These are phyloP conservation scores for Sitta carolinensis DNA, from an alignment of 2,797 vertebrate genomes.

Conservation along the genomic window DNA sequence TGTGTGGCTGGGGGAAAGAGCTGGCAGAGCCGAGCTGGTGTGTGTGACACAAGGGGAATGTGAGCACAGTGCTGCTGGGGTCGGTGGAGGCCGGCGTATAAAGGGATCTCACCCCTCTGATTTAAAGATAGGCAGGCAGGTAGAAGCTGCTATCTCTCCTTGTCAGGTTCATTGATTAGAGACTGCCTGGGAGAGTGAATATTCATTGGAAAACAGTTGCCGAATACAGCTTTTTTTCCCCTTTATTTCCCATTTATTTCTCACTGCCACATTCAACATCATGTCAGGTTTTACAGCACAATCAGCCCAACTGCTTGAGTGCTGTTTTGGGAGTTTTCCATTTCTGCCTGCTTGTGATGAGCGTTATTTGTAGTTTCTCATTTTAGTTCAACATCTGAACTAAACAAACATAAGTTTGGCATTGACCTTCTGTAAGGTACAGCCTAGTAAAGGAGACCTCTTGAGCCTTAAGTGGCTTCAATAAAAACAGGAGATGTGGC, in stretches of 20 bases:
- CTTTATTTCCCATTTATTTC: neutral
- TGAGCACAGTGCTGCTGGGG: neutral
- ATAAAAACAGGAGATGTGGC: neutral
- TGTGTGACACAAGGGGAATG: rapidly evolving
- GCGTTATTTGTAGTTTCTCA: neutral
- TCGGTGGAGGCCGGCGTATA: neutral
- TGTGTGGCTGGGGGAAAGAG: neutral
- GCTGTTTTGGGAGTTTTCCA: neutral
- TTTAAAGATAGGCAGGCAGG: neutral
- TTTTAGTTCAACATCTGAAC: neutral
- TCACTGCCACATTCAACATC: neutral
- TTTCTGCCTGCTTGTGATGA: neutral
- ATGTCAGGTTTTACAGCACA: neutral
- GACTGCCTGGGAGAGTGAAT: neutral
- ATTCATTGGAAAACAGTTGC: neutral
- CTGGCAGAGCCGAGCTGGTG: neutral
- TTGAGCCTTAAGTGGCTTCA: neutral
- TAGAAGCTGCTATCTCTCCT: neutral
- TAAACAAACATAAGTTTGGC: neutral
- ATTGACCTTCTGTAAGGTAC: neutral
- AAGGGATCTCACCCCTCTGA: neutral
- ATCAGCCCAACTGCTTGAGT: neutral
- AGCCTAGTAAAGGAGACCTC: neutral
- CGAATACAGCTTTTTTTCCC: neutral
- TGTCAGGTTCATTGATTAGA: neutral